These are phyloP conservation scores for Diarsia mendica DNA, from an alignment of 2,888 invertebrate genomes.

Conservation along the genomic window DNA sequence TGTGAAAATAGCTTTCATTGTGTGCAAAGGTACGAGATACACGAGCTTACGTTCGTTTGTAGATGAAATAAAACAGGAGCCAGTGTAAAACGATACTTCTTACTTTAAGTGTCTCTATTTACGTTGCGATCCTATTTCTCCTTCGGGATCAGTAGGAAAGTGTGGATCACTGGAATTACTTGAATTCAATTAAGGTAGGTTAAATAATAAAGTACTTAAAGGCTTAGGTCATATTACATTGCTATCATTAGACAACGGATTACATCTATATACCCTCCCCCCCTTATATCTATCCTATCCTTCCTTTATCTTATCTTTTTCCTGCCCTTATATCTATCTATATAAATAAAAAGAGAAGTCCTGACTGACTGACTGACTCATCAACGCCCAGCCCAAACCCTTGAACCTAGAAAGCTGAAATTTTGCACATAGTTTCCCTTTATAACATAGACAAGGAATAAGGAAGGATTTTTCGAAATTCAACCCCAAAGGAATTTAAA, in stretches of 20 bases:
- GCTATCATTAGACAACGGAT: background rate
- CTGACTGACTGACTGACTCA: no score
- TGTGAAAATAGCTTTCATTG: constrained; percentile 47
- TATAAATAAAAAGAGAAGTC: no score
- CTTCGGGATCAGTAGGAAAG: constrained; percentile 28
- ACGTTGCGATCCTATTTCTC: constrained; percentile 36
- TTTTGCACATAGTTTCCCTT: no score
- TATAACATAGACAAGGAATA: no score
- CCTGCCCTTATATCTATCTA: no score
- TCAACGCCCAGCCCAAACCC: no score
- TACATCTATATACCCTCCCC: no score
- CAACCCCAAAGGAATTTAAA: no score
- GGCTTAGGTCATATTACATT: background rate
- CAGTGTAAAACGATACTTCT: constrained; percentile 57
- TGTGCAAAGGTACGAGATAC: constrained; percentile 29
- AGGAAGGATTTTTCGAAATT: no score
- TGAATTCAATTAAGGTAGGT: constrained; percentile 8
- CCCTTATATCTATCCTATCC: no score
- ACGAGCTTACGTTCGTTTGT: constrained; percentile 30
- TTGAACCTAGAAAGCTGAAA: no score
- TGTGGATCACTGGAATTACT: constrained; percentile 11
- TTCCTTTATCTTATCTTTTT: no score
- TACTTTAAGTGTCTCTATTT: constrained; percentile 55
- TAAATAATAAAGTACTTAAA: background rate
- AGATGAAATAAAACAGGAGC: constrained; percentile 51